phyloP scores from a whole-genome alignment of 2,113 vertebrate genomes.

The Dromaius novaehollandiae region DNA sequence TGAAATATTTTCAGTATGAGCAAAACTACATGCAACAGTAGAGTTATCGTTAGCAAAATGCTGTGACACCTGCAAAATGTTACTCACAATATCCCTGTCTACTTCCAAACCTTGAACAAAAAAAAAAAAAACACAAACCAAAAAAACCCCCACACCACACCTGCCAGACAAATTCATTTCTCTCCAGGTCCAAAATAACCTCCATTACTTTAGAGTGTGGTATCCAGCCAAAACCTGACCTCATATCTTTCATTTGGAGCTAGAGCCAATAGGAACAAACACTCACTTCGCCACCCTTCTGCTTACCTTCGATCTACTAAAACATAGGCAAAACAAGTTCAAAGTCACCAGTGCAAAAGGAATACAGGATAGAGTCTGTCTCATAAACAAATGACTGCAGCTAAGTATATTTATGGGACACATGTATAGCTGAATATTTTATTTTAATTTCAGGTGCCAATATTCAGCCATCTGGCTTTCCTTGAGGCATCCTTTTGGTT shows the following conservation, averaged over 20 bases:
- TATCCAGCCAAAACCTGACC: neutral
- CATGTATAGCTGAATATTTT: constrained; percentile 60
- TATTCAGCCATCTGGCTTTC: constrained; percentile 70
- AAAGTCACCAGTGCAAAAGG: neutral
- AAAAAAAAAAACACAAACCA: neutral
- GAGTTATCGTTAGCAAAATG: neutral
- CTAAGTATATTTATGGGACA: constrained; percentile 45
- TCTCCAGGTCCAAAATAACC: neutral
- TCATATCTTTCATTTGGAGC: neutral
- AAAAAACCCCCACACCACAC: neutral
- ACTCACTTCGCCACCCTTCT: neutral
- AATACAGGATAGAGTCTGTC: neutral
- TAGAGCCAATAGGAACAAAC: neutral
- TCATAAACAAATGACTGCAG: constrained; percentile 42
- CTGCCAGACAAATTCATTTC: neutral
- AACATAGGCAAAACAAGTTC: constrained; percentile 18
- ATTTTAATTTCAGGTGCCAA: constrained; percentile 63
- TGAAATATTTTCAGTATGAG: neutral
- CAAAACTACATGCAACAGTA: neutral
- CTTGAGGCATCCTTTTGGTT: constrained; percentile 52
- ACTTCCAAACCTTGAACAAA: neutral
- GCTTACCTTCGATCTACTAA: neutral
- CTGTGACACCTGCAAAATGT: neutral
- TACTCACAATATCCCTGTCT: neutral
- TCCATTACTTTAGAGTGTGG: neutral